Evolutionary conservation across 1,140 invertebrate species (phyloP).

Genomic region (Hylaeus volcanicus): DNA sequence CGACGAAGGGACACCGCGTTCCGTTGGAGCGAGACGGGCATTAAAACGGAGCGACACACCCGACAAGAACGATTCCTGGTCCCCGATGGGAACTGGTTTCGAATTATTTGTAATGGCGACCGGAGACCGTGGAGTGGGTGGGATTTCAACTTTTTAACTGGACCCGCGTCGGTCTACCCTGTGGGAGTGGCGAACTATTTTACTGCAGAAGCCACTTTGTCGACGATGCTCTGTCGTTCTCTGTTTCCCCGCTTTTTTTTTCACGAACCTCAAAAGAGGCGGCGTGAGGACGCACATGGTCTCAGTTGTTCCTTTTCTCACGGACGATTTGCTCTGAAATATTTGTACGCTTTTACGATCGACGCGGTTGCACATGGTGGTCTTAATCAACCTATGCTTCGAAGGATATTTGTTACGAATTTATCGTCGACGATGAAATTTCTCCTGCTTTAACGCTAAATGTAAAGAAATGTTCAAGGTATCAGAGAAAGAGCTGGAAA

Average conservation of each 20-base stretch:
- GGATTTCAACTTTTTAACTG: slow-evolving; percentile 59
- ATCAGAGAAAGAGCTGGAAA: too few relatives aligned
- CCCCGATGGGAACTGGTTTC: slow-evolving; percentile 65
- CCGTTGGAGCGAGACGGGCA: slow-evolving; percentile 46
- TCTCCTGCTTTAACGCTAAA: too few relatives aligned
- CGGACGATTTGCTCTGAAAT: slow-evolving; percentile 30
- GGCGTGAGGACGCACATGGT: slow-evolving; percentile 17
- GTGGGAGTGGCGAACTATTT: slow-evolving; percentile 64
- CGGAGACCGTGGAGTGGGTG: slow-evolving; percentile 56
- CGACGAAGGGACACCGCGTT: slow-evolving; percentile 19
- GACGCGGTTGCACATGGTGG: neutral
- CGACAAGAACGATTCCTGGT: slow-evolving; percentile 70
- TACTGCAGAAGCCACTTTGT: slow-evolving; percentile 45
- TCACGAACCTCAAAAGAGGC: slow-evolving; percentile 3
- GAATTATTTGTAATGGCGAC: slow-evolving; percentile 56
- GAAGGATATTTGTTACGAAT: too few relatives aligned
- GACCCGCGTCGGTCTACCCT: neutral
- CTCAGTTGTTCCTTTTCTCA: slow-evolving; percentile 28
- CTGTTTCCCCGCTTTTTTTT: neutral
- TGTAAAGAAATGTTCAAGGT: too few relatives aligned
- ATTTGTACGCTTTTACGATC: slow-evolving; percentile 36
- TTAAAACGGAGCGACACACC: slow-evolving; percentile 65
- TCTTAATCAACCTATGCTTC: too few relatives aligned
- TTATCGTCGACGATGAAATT: too few relatives aligned
- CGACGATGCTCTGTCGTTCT: neutral